Base-by-base conservation (phyloP, 2,888 invertebrate species). In the Agrotis exclamationis region DNA sequence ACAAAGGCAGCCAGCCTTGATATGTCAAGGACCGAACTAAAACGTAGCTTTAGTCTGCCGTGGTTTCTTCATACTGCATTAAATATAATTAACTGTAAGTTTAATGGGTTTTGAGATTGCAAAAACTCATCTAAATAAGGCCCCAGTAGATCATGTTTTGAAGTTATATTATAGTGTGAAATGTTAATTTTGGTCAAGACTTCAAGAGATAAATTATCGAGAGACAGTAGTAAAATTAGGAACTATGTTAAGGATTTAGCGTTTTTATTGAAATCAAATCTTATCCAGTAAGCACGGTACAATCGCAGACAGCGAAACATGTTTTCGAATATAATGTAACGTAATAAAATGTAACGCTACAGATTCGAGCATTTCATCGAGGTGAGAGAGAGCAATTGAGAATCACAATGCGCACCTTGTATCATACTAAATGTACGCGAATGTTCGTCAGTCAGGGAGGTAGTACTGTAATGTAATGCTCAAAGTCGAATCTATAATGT, bases 21-120 rank as follows among this genome's bases (percentile, higher is more conserved):
- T 69, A 74, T 86, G 89, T 91, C 89, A 90, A 87, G 87, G 88
- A 89, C 87, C 87, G 71, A 80, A 72, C 70, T 48, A 63, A 51
- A 24, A 47, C 28, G 33, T 47, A 44, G 33, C 33, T 63, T 24
- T 47, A 48, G 48, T 50, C 58, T 74, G 63, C 58, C 69, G 70
- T 59, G 60, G 73, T 77, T 83, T 68, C 65, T 70, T 70, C 57
- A 72, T 64, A 59, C 57, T 67, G 16, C 63, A 70, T 66, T 64
- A 22, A 33, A 62, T 67, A 50, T 80, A 62, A 76, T 81, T 64
- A 76, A 28, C 33, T 45, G 45, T 20, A 2, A 50, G 39, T 57
- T 44, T 71, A 71, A 73, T 62, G 24, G 47, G 50, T 14, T 20
- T 47, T 64, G 11, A 47, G 54, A 68, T 77, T 72, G 51, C 73